Evolutionary conservation across 2,113 vertebrate species (phyloP).

Genomic region (Syrmaticus mikado): DNA sequence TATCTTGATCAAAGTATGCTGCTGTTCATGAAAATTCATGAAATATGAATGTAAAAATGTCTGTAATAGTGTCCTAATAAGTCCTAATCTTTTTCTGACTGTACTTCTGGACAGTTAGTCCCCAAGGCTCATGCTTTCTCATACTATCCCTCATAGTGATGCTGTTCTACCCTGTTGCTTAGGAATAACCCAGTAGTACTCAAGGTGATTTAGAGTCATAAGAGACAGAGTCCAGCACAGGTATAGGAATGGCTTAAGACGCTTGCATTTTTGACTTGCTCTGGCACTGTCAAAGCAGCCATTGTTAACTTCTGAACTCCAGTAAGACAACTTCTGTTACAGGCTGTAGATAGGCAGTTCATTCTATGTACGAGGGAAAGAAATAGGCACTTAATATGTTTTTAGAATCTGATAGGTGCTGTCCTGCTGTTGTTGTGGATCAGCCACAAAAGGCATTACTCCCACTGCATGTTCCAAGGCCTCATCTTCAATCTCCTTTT

Average conservation of each 20-base stretch:
- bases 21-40: not conserved
- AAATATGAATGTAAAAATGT: not conserved
- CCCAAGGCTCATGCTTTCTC: not conserved
- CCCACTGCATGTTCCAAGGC: not conserved
- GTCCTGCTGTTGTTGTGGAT: not conserved
- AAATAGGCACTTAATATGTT: not conserved
- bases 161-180: not conserved
- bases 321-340: not conserved
- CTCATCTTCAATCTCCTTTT: not conserved
- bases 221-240: not conserved
- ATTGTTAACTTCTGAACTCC: not conserved
- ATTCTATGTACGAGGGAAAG: not conserved
- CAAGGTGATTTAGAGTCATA: not conserved
- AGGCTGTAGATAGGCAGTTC: not conserved
- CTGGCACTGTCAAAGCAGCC: not conserved
- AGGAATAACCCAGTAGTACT: not conserved
- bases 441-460: not conserved
- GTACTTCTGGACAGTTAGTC: rapidly evolving
- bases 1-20: not conserved
- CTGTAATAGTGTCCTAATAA: not conserved
- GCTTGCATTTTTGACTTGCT: not conserved
- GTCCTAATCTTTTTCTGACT: not conserved
- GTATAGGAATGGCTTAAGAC: not conserved
- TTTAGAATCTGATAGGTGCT: not conserved
- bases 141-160: rapidly evolving